A percentile compares a stretch with the other conserved stretches of the same genome.
These are phyloP conservation scores for Cottus gobio DNA, from an alignment of 2,113 vertebrate species.

Conservation along the genomic window DNA sequence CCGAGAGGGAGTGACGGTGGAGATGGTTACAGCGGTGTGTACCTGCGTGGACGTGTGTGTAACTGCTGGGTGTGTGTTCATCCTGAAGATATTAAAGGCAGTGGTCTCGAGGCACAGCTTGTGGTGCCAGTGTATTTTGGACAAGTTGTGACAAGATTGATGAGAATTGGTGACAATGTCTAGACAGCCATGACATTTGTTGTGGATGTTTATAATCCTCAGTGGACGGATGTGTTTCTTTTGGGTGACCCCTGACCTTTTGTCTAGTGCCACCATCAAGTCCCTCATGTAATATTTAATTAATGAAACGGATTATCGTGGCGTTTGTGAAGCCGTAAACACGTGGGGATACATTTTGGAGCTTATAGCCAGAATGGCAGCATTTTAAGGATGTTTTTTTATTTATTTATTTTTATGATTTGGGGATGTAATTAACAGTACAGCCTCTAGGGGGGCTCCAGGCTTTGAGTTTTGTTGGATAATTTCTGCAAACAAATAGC, in stretches of 20 bases:
- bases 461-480: not conserved
- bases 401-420: not conserved
- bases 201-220: not conserved
- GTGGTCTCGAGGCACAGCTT: not conserved
- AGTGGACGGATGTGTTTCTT: conserved; percentile 4
- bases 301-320: not conserved
- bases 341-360: not conserved
- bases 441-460: conserved; percentile 7
- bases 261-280: not conserved
- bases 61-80: conserved; percentile 18
- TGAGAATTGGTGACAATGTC: not conserved
- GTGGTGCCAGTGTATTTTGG: conserved; percentile 2
- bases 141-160: not conserved
- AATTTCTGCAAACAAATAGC: not conserved
- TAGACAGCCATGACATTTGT: not conserved
- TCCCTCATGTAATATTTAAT: not conserved
- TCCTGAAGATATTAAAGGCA: not conserved
- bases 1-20: not conserved
- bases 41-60: conserved; percentile 8
- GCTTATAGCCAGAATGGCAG: not conserved
- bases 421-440: not conserved
- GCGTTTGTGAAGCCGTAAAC: not conserved
- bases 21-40: not conserved
- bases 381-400: not conserved
- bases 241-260: conserved; percentile 9